Evolutionary conservation across 2,113 vertebrate species (phyloP).

Genomic region (Scopus umbretta): DNA sequence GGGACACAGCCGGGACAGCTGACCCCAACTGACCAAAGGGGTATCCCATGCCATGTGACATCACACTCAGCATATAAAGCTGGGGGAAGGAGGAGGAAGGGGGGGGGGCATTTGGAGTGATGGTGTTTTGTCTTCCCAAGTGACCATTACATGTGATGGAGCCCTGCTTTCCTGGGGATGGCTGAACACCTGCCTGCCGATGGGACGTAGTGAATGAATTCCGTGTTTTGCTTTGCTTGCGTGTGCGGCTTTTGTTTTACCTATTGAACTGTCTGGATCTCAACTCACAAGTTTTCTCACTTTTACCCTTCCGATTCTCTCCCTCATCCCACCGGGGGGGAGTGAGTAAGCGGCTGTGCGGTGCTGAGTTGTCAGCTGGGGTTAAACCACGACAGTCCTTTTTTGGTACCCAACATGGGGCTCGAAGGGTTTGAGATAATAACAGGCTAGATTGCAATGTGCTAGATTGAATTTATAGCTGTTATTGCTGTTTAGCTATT

Average conservation of each 20-base stretch:
- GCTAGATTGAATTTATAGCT: too few relatives aligned
- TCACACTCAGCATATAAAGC: background rate
- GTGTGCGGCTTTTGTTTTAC: background rate
- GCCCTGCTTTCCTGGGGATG: background rate
- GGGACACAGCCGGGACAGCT: background rate
- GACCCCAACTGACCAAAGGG: background rate
- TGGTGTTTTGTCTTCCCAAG: background rate
- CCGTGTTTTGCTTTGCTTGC: background rate
- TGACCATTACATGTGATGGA: background rate
- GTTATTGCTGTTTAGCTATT: too few relatives aligned
- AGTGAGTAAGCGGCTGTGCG: background rate
- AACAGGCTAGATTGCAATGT: too few relatives aligned
- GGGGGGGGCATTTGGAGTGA: background rate
- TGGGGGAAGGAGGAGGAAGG: background rate
- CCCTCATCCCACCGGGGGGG: background rate
- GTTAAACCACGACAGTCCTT: background rate
- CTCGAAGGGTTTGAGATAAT: too few relatives aligned
- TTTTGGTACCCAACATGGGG: too few relatives aligned
- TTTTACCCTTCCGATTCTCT: background rate
- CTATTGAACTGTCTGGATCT: background rate
- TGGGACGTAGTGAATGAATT: background rate
- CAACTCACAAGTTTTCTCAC: background rate
- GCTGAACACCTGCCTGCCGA: background rate
- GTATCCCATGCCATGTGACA: accelerated
- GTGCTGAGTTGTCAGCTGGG: background rate